phyloP scores from a whole-genome alignment of 64 coral and sea anemone species.

The Dendrophyllia cribrosa region DNA sequence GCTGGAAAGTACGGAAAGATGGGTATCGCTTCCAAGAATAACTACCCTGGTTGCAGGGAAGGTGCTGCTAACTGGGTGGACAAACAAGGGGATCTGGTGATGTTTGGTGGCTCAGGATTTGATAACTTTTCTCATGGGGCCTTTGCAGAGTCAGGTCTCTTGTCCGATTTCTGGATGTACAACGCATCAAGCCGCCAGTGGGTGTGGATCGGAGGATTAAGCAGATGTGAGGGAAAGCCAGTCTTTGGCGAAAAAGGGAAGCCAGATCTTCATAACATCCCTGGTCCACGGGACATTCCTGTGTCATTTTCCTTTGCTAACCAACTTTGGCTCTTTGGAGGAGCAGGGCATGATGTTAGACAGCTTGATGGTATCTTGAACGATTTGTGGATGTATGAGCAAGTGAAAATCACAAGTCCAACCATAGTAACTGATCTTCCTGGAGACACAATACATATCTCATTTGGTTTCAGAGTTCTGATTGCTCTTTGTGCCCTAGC shows the following conservation, averaged over 20 bases:
- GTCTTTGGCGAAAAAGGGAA: slow-evolving; percentile 60
- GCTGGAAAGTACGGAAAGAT: slow-evolving; percentile 17
- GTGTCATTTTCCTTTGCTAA: slow-evolving; percentile 51
- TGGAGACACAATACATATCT: slow-evolving; percentile 82
- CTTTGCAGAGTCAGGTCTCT: slow-evolving; percentile 54
- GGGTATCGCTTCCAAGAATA: background rate
- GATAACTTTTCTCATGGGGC: slow-evolving; percentile 45
- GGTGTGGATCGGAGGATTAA: slow-evolving; percentile 76
- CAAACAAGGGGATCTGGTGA: slow-evolving; percentile 26
- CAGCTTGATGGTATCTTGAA: slow-evolving; percentile 76
- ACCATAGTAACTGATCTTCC: slow-evolving; percentile 20
- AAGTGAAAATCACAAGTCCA: background rate
- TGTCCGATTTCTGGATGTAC: slow-evolving; percentile 92
- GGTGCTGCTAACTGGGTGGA: slow-evolving; percentile 50
- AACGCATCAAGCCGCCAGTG: slow-evolving; percentile 49
- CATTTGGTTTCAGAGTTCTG: slow-evolving; percentile 73
- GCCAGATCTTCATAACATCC: slow-evolving; percentile 56
- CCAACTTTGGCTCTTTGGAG: slow-evolving; percentile 87
- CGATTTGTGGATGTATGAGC: slow-evolving; percentile 77
- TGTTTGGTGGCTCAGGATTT: slow-evolving; percentile 71
- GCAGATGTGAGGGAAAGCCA: slow-evolving; percentile 48
- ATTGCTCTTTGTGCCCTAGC: slow-evolving; percentile 69
- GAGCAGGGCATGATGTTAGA: slow-evolving; percentile 71
- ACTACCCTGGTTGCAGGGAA: slow-evolving; percentile 54
- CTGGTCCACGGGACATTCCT: slow-evolving; percentile 73